Conservation (phyloP, 2,113 vertebrate genomes). For the Himantopus leucocephalus region DNA sequence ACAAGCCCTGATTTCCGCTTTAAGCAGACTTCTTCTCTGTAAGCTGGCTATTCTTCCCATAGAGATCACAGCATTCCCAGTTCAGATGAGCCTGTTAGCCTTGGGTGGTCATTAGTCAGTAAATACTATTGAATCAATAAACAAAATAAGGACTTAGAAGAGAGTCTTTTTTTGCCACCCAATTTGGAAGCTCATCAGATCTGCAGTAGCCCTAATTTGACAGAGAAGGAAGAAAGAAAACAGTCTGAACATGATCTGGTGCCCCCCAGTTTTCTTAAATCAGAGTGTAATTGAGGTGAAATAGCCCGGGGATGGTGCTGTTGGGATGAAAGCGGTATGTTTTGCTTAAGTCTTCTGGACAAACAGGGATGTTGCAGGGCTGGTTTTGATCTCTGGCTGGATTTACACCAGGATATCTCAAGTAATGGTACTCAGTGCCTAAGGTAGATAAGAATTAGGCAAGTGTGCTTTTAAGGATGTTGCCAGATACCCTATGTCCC, state of each 20-base stretch:
- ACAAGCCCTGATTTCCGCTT: neutral
- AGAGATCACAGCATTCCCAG: neutral
- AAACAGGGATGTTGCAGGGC: neutral
- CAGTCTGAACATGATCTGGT: neutral
- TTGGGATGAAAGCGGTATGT: neutral
- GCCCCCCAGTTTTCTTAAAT: neutral
- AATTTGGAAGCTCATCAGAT: neutral
- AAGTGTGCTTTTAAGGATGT: neutral
- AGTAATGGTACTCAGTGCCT: neutral
- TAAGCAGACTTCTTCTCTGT: neutral
- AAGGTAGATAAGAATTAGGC: neutral
- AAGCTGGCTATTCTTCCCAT: neutral
- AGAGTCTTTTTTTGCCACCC: neutral
- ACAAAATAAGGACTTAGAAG: neutral
- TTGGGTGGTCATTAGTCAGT: neutral
- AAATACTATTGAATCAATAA: conserved; percentile 14
- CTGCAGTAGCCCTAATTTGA: neutral
- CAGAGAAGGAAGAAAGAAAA: neutral
- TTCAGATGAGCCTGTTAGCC: neutral
- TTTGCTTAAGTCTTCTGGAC: neutral
- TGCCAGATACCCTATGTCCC: neutral
- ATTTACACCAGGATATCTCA: neutral
- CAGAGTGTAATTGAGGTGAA: neutral
- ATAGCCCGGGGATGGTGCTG: neutral
- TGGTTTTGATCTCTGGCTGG: neutral